Evolutionary conservation across 2,888 invertebrate species (phyloP).

Genomic region (Noctua pronuba): DNA sequence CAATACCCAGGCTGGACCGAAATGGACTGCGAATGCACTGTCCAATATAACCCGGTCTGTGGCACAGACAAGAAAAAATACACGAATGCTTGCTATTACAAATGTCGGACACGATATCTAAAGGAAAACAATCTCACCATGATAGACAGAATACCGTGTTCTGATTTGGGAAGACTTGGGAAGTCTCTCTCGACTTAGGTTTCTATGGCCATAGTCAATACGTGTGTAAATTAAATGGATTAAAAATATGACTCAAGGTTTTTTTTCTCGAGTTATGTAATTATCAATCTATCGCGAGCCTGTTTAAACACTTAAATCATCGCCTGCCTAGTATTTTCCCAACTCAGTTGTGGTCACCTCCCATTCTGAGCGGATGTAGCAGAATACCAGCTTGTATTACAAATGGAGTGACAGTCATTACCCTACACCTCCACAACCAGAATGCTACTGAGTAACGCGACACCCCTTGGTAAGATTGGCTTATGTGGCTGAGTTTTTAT

Average conservation of each 20-base stretch:
- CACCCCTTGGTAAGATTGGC: not conserved
- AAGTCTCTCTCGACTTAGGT: too few relatives aligned
- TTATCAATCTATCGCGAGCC: not conserved
- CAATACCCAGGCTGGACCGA: constrained; percentile 60
- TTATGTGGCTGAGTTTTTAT: not conserved
- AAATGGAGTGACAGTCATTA: not conserved
- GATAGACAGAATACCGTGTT: constrained; percentile 64
- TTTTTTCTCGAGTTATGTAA: not conserved
- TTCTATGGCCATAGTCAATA: not conserved
- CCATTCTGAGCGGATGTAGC: not conserved
- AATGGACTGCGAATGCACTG: constrained; percentile 70
- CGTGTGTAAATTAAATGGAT: not conserved
- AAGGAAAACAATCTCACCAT: constrained; percentile 37
- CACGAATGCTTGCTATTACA: constrained; percentile 70
- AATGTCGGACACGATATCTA: constrained; percentile 68
- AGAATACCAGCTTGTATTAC: not conserved
- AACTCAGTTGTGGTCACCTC: not conserved
- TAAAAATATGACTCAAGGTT: not conserved
- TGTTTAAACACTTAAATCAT: not conserved
- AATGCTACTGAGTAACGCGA: not conserved
- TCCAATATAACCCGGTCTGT: constrained; percentile 75
- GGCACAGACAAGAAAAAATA: constrained; percentile 69
- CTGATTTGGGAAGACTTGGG: not conserved
- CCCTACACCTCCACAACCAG: not conserved
- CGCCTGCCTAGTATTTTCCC: not conserved